Evolutionary conservation across 2,113 vertebrate genomes (phyloP).

Genomic region (Tilapia sparmanii): DNA sequence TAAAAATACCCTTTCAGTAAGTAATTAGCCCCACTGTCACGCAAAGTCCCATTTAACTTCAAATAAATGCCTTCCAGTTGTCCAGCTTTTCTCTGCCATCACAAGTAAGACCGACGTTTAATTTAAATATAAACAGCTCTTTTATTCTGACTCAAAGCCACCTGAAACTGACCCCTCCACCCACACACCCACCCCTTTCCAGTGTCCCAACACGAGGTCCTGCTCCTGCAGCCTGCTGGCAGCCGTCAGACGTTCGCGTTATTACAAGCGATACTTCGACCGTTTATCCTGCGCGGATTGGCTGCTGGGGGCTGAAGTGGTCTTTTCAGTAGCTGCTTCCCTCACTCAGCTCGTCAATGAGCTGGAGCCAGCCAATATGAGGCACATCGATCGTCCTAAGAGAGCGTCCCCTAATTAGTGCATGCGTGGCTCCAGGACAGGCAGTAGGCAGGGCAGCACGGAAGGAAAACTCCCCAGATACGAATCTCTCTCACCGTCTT

Average conservation of each 20-base stretch:
- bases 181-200: background rate
- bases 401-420: slow-evolving; percentile 64
- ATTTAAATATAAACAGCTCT: slow-evolving; percentile 30
- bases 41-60: background rate
- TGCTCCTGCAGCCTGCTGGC: background rate
- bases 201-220: slow-evolving; percentile 36
- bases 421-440: slow-evolving; percentile 42
- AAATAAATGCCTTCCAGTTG: background rate
- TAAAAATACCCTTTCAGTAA: background rate
- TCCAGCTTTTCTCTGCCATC: background rate
- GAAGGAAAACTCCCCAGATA: background rate
- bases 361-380: slow-evolving; percentile 60
- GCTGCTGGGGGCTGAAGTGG: slow-evolving; percentile 14
- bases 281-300: background rate
- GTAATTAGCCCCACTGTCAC: background rate
- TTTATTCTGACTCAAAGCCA: slow-evolving; percentile 36
- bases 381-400: slow-evolving; percentile 59
- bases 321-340: slow-evolving; percentile 42
- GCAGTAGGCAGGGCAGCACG: background rate
- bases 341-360: slow-evolving; percentile 58
- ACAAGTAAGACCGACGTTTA: background rate
- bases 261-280: background rate
- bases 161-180: slow-evolving; percentile 3
- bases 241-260: background rate
- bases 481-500: background rate